A percentile compares a stretch with the other conserved stretches of the same genome.
Conservation (phyloP, 2,113 vertebrate species). For the Turdus rufiventris region DNA sequence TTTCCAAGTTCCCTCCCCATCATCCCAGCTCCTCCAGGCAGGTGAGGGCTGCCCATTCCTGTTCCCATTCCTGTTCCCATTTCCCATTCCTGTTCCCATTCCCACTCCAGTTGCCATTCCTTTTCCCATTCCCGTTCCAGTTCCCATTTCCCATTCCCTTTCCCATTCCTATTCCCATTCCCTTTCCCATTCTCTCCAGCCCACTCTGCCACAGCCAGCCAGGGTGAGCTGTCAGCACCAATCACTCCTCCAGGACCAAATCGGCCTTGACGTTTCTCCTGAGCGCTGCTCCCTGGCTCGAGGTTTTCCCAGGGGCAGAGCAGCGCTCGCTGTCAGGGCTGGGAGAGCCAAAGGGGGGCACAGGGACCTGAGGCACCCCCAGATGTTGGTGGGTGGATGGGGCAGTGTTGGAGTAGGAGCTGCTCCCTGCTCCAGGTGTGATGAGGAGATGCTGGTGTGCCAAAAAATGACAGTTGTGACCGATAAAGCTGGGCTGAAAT, state of each 20-base stretch:
- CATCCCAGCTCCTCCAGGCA: accelerated
- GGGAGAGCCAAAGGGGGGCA: neutral
- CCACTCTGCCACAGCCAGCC: neutral
- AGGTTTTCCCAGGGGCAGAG: neutral
- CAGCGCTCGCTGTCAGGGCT: neutral
- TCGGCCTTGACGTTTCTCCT: neutral
- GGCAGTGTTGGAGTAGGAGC: neutral
- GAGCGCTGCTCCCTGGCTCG: neutral
- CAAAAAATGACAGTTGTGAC: neutral
- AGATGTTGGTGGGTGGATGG: accelerated
- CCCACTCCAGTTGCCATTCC: no score
- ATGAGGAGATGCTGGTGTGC: neutral
- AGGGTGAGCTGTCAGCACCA: neutral
- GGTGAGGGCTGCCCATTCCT: neutral
- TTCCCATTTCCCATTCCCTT: no score
- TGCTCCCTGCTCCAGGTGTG: accelerated
- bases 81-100: no score
- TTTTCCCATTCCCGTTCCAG: no score
- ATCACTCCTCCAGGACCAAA: neutral
- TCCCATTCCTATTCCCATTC: no score
- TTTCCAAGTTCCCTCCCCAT: neutral
- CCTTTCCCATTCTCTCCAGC: neutral
- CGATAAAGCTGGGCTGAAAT: neutral
- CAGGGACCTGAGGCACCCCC: neutral
- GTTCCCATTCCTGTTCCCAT: no score